Evolutionary conservation across 2,888 invertebrate genomes (phyloP).

Genomic region (Ormyrus nitidulus): DNA sequence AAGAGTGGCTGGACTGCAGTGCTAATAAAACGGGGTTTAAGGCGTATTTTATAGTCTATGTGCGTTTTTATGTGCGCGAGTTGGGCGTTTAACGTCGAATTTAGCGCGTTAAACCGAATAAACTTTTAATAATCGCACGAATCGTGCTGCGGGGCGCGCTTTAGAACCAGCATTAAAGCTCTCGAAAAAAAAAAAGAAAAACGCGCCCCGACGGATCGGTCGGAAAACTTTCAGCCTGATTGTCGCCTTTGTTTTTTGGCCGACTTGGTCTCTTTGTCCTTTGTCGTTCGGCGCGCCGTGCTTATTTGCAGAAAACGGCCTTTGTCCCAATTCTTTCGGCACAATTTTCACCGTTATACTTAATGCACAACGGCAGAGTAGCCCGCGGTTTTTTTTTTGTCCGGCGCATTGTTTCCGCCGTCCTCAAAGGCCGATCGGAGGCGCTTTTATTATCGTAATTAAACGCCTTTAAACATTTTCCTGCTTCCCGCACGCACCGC

Average conservation of each 20-base stretch:
- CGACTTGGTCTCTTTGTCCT: too few relatives aligned
- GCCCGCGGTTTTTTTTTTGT: not conserved
- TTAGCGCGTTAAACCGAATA: too few relatives aligned
- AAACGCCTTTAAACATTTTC: constrained; percentile 9
- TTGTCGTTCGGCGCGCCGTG: not conserved
- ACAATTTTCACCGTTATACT: constrained; percentile 9
- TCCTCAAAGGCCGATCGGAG: constrained; percentile 1
- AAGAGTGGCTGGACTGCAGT: too few relatives aligned
- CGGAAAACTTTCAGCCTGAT: constrained; percentile 36
- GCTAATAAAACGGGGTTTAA: too few relatives aligned
- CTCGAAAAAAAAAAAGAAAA: too few relatives aligned
- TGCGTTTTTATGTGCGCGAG: too few relatives aligned
- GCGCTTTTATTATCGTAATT: constrained; percentile 30
- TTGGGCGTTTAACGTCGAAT: too few relatives aligned
- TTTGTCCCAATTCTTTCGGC: constrained; percentile 15
- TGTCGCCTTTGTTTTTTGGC: constrained; percentile 11
- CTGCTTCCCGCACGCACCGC: too few relatives aligned
- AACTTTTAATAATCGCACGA: too few relatives aligned
- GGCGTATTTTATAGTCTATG: too few relatives aligned
- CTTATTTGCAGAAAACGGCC: not conserved
- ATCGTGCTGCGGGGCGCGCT: too few relatives aligned
- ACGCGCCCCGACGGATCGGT: not conserved
- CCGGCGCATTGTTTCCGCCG: not conserved
- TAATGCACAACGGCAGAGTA: not conserved
- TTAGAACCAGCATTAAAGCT: too few relatives aligned